phyloP scores from a whole-genome alignment of 2,113 vertebrate species.

The Vulpes lagopus region DNA sequence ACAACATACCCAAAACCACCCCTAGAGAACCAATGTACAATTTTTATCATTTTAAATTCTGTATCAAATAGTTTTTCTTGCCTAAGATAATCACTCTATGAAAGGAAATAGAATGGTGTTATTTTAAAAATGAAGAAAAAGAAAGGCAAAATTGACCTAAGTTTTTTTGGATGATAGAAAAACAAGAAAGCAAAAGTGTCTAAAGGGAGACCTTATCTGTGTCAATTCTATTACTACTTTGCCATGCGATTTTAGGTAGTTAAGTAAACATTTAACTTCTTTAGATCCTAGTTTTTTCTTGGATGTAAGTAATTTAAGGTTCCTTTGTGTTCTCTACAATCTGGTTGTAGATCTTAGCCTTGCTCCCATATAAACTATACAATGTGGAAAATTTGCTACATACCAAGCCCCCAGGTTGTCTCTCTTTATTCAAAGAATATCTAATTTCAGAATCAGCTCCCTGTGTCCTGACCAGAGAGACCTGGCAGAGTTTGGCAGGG shows the following conservation, averaged over 20 bases:
- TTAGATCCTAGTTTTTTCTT: not conserved
- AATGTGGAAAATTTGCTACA: not conserved
- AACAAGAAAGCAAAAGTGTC: not conserved
- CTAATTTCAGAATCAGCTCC: not conserved
- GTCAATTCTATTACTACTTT: not conserved
- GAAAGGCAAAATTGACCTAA: slow-evolving; percentile 19
- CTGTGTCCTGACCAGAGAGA: not conserved
- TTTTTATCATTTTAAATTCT: not conserved
- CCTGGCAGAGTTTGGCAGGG: not conserved
- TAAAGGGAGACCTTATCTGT: not conserved
- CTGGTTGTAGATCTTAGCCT: not conserved
- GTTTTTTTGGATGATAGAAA: not conserved
- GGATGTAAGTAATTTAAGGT: not conserved
- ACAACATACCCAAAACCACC: not conserved
- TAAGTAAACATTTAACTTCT: slow-evolving; percentile 39
- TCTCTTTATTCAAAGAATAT: not conserved
- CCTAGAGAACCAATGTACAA: not conserved
- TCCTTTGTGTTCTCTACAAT: not conserved
- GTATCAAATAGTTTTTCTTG: slow-evolving; percentile 1
- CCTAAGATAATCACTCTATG: not conserved
- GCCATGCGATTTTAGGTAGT: not conserved
- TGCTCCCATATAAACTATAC: not conserved
- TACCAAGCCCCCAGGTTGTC: not conserved
- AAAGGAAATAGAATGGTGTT: not conserved
- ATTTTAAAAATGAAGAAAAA: slow-evolving; percentile 42